These are phyloP conservation scores for Ferrisia virgata DNA, from an alignment of 2,888 invertebrate genomes.

Conservation along the genomic window DNA sequence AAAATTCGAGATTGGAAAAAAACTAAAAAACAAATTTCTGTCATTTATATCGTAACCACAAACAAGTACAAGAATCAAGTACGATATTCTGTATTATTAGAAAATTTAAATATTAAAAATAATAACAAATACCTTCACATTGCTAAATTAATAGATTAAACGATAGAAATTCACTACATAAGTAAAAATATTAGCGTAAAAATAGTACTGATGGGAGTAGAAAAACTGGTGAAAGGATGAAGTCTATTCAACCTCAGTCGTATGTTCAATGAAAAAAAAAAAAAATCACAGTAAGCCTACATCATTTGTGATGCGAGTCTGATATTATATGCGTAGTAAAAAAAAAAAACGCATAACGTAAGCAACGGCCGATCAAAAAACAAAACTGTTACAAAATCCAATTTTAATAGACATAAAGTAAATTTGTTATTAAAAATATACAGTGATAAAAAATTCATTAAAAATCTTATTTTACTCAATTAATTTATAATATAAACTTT, in stretches of 20 bases:
- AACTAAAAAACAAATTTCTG: neutral
- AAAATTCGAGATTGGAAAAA: too few species aligned
- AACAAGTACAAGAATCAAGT: neutral
- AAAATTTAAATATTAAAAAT: neutral
- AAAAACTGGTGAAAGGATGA: neutral
- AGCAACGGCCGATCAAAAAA: neutral
- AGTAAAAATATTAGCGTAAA: neutral
- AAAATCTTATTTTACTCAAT: neutral
- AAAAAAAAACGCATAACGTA: neutral
- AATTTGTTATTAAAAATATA: slow-evolving; percentile 8
- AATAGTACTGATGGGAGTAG: neutral
- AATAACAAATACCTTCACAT: neutral
- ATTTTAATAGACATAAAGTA: slow-evolving; percentile 16
- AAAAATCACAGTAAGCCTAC: neutral
- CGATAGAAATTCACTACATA: neutral
- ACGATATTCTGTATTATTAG: neutral
- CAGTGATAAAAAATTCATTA: neutral
- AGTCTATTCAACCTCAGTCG: neutral
- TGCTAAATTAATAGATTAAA: neutral
- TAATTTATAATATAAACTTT: neutral
- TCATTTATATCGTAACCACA: neutral
- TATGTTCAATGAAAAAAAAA: neutral
- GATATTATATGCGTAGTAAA: neutral
- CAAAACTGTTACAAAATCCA: neutral
- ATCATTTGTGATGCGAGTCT: neutral